Conservation (phyloP, 2,113 vertebrate genomes). For the Cathartes aura region DNA sequence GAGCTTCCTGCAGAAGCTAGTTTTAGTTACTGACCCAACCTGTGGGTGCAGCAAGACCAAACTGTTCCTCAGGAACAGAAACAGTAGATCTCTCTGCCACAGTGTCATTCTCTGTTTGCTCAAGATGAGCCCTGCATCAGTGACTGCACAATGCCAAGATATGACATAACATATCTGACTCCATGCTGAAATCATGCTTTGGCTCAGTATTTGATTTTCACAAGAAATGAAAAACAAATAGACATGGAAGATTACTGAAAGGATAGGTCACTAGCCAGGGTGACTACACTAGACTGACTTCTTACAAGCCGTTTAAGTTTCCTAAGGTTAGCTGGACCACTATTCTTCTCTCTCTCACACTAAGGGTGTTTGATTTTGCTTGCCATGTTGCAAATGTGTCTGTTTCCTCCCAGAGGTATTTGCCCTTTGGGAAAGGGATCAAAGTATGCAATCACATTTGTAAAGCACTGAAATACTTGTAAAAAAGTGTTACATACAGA, state of each 20-base stretch:
- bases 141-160: neutral
- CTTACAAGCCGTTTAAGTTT: neutral
- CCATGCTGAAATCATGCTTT: constrained; percentile 4
- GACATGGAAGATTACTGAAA: neutral
- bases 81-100: neutral
- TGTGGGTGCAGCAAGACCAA: neutral
- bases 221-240: constrained; percentile 17
- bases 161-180: neutral
- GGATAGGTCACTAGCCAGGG: neutral
- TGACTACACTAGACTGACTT: neutral
- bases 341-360: neutral
- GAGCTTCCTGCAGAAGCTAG: neutral
- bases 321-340: neutral
- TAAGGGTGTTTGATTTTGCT: neutral
- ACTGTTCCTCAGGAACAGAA: neutral
- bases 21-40: neutral
- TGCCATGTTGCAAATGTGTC: neutral
- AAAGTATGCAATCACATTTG: neutral
- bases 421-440: neutral
- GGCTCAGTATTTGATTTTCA: constrained; percentile 7
- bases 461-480: neutral
- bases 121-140: neutral
- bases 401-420: neutral
- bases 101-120: neutral
- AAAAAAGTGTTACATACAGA: neutral